Evolutionary conservation across 2,113 vertebrate genomes (phyloP), one percentile per base, ranked within the genome.

Genomic region (Anarhynchus alexandrinus): DNA sequence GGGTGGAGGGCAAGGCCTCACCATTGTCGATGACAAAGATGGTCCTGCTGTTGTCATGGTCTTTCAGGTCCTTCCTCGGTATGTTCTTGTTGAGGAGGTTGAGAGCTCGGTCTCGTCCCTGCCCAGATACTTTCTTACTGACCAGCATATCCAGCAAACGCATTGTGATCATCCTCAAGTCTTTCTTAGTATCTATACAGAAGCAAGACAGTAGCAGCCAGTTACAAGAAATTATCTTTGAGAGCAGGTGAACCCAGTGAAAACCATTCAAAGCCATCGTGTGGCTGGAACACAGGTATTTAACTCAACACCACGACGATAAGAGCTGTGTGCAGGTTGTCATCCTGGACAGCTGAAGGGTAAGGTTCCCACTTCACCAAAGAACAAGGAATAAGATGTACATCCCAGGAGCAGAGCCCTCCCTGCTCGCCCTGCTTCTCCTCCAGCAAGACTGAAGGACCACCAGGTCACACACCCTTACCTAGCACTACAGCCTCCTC

Each of bases 61-160:
- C 96, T 80, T 98, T 98, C 42, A 98, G 98, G 94, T 98, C 95
- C 77, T 97, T 98, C 86, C 99, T 98, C 2, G 99, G 99, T 49
- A 99, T 98, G 22, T 99, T 99, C 95, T 98, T 99, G 93, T 98
- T 98, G 90, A 99, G 98, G 25, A 99, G 98, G 96, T 99, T 99
- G 70, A 99, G 98, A 5, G 99, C 99, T 96, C 98, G 98, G 92
- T 99, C 99, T 95, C 99, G 98, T 45, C 99, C 99, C 61, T 99
- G 99, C 54, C 99, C 99, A 43, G 99, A 99, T 8, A 99, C 99
- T 32, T 98, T 99, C 95, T 98, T 99, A 93, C 96, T 99, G 36
- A 94, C 96, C 93, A 99, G 96, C 99, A 99, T 99, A 90, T 99
- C 99, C 83, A 99, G 96, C 85, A 99, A 98, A 57, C 97, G 97